These are phyloP conservation scores for Ophioderma brevispina DNA, from an alignment of 35 echinoderm and acorn worm species.

Conservation along the genomic window DNA sequence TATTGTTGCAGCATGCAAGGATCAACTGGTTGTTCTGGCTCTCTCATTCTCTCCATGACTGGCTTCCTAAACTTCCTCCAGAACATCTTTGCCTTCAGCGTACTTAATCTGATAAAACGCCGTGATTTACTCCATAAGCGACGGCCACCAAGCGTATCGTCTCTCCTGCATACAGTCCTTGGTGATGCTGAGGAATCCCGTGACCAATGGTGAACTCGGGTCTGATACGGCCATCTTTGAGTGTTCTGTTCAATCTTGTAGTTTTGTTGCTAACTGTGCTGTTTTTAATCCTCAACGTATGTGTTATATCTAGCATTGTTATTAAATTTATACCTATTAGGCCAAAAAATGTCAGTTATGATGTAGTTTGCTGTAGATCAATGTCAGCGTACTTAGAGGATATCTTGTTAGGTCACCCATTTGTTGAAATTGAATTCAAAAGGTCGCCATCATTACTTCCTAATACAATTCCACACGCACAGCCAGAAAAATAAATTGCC, in stretches of 20 bases:
- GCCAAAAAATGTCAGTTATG: too few species aligned
- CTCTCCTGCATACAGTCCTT: constrained; percentile 85
- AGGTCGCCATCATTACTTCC: too few species aligned
- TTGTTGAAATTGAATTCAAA: too few species aligned
- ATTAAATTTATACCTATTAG: too few species aligned
- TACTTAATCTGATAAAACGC: constrained; percentile 83
- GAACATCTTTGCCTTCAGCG: constrained; percentile 98
- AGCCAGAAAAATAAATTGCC: too few species aligned
- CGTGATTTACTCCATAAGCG: constrained; percentile 94
- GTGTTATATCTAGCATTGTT: too few species aligned
- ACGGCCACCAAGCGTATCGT: constrained; percentile 94
- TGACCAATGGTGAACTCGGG: constrained; percentile 85
- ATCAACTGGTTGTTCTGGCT: constrained; percentile 71
- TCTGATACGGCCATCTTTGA: constrained; percentile 85
- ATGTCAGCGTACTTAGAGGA: too few species aligned
- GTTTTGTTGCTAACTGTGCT: background rate
- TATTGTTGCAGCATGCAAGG: constrained; percentile 54
- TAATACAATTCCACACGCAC: too few species aligned
- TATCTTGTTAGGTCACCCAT: too few species aligned
- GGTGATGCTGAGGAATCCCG: constrained; percentile 86
- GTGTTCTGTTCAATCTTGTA: constrained; percentile 88
- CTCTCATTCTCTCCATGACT: constrained; percentile 73
- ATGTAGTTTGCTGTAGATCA: too few species aligned
- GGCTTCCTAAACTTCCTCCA: constrained; percentile 95
- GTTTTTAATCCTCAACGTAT: too few species aligned